phyloP scores from a whole-genome alignment of 2,113 vertebrate species.

The Entelurus aequoreus region DNA sequence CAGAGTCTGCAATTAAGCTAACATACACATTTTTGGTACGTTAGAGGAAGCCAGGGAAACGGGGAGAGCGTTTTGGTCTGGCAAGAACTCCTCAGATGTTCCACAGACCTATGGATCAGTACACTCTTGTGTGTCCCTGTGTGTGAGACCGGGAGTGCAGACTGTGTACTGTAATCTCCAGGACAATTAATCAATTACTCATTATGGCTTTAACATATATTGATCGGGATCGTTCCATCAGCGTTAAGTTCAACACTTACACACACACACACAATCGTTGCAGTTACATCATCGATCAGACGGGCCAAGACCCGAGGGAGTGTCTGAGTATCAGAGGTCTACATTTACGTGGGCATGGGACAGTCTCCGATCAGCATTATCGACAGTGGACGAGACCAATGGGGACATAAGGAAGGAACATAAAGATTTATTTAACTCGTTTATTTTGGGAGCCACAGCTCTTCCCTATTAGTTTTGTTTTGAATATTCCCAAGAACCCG shows the following conservation, averaged over 20 bases:
- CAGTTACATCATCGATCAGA: slow-evolving; percentile 58
- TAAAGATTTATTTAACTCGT: not conserved
- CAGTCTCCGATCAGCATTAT: slow-evolving; percentile 16
- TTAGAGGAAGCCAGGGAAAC: no score
- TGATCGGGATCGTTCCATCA: slow-evolving; percentile 59
- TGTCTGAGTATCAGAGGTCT: slow-evolving; percentile 39
- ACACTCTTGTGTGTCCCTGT: not conserved
- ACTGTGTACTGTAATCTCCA: slow-evolving; percentile 32
- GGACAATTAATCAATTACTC: slow-evolving; percentile 61
- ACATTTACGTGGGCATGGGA: slow-evolving; percentile 3
- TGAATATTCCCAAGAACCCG: no score
- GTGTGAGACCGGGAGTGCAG: slow-evolving; percentile 1
- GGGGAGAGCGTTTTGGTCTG: no score
- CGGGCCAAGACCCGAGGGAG: slow-evolving; percentile 33
- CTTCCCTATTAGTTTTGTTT: no score
- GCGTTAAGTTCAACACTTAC: slow-evolving; percentile 11
- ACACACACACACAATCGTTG: slow-evolving; percentile 17
- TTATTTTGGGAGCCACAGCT: no score
- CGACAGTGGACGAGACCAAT: not conserved
- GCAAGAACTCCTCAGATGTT: no score
- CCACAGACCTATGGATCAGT: no score
- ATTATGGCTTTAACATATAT: slow-evolving; percentile 61
- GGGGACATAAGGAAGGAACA: not conserved
- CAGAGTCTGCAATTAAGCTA: no score
- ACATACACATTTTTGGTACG: no score